A percentile compares a stretch with the other conserved stretches of the same genome.
Conservation (phyloP, 2,888 invertebrate species). For the Formica aserva region DNA sequence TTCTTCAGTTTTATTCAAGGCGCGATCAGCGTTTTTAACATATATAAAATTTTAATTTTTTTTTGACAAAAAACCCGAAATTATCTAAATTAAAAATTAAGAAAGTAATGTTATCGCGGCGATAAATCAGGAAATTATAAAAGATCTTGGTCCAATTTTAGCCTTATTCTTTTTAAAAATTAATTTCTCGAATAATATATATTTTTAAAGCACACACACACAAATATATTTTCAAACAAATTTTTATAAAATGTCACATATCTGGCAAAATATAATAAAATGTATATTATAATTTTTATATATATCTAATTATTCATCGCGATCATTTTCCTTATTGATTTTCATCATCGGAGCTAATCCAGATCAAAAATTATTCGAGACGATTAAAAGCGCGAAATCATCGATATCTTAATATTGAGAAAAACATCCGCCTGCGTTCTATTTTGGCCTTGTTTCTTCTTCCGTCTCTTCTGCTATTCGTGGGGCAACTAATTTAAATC, state of each 20-base stretch:
- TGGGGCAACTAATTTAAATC: slow-evolving; percentile 68
- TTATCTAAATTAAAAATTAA: not conserved
- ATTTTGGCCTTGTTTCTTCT: not conserved
- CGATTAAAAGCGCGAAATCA: not conserved
- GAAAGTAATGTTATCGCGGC: not conserved
- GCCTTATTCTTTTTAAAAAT: not conserved
- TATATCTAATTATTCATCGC: not conserved
- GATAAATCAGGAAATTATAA: slow-evolving; percentile 7
- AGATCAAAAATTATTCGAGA: not conserved
- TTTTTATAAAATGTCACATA: not conserved
- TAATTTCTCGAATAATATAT: not conserved
- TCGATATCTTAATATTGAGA: not conserved
- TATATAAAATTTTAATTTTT: not conserved
- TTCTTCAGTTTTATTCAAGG: not conserved
- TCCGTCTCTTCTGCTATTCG: not conserved
- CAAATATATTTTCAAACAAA: not conserved
- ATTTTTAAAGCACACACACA: not conserved
- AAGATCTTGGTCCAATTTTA: not conserved
- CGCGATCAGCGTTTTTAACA: not conserved
- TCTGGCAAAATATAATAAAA: not conserved
- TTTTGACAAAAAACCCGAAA: not conserved
- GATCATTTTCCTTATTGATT: not conserved
- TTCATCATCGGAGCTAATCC: not conserved
- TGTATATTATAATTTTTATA: not conserved
- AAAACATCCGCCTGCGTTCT: slow-evolving; percentile 5